Conservation (phyloP, 2,797 vertebrate genomes). For the Parotocinclus haroldoi region DNA sequence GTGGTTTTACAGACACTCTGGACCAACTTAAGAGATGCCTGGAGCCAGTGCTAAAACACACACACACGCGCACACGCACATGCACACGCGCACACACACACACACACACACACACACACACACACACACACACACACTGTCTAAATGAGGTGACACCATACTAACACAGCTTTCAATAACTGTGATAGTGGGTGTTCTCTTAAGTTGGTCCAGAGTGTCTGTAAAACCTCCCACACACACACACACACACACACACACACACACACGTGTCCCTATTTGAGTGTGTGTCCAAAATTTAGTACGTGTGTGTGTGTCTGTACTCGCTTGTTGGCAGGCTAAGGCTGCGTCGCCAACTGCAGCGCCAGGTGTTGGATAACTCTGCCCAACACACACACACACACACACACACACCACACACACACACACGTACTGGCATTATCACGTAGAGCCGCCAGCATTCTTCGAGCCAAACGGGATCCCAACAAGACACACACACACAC, state of each 20-base stretch:
- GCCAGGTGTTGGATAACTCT: conserved; percentile 63
- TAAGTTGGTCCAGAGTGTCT: conserved; percentile 1
- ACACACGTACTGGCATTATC: conserved; percentile 5
- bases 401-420: conserved; percentile 39
- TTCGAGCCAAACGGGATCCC: conserved; percentile 10
- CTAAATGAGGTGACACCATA: conserved; percentile 30
- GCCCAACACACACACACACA: conserved; percentile 40
- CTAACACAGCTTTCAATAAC: conserved; percentile 36
- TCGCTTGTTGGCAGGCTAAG: conserved; percentile 35
- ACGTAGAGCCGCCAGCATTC: conserved; percentile 33
- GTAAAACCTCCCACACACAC: conserved; percentile 15
- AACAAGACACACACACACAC: conserved; percentile 5
- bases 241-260: conserved; percentile 14
- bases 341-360: conserved; percentile 50
- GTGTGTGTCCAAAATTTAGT: not conserved
- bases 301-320: conserved; percentile 15
- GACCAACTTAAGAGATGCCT: conserved; percentile 11
- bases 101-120: conserved; percentile 12
- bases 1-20: conserved; percentile 1
- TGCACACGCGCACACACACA: conserved; percentile 9
- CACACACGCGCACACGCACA: conserved; percentile 12
- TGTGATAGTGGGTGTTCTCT: conserved; percentile 20
- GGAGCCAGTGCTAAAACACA: not conserved
- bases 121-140: conserved; percentile 16
- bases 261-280: conserved; percentile 1